These are phyloP conservation scores for Epinephelus malabaricus DNA, from an alignment of 2,797 vertebrate genomes.

Conservation along the genomic window DNA sequence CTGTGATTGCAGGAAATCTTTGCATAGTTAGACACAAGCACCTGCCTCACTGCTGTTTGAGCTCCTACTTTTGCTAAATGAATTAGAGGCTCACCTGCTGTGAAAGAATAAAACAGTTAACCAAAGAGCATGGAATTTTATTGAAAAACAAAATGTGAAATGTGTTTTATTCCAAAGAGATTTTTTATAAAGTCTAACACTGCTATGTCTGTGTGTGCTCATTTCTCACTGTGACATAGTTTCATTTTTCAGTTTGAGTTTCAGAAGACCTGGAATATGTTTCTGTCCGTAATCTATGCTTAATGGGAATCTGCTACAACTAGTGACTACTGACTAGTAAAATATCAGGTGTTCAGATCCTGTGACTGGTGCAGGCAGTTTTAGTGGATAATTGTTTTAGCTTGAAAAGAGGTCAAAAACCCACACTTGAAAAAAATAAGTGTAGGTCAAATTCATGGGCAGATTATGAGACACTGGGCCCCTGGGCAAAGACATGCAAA, in stretches of 20 bases:
- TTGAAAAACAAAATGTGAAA: slow-evolving; percentile 20
- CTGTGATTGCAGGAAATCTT: slow-evolving; percentile 27
- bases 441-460: too few relatives aligned
- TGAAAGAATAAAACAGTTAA: slow-evolving; percentile 1
- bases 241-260: neutral
- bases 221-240: neutral
- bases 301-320: neutral
- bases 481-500: too few relatives aligned
- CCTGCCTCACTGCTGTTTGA: slow-evolving; percentile 8
- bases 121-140: neutral
- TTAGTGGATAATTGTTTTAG: too few relatives aligned
- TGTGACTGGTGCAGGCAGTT: neutral
- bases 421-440: too few relatives aligned
- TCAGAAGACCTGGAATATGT: neutral
- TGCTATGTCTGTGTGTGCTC: neutral
- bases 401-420: too few relatives aligned
- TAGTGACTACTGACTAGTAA: neutral
- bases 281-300: neutral
- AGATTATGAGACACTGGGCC: too few relatives aligned
- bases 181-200: neutral
- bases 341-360: neutral
- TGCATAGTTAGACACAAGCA: slow-evolving; percentile 22
- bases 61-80: neutral
- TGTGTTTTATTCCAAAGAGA: neutral
- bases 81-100: neutral